Conservation (phyloP, 1,140 invertebrate species). For the Drosophila melanica region DNA sequence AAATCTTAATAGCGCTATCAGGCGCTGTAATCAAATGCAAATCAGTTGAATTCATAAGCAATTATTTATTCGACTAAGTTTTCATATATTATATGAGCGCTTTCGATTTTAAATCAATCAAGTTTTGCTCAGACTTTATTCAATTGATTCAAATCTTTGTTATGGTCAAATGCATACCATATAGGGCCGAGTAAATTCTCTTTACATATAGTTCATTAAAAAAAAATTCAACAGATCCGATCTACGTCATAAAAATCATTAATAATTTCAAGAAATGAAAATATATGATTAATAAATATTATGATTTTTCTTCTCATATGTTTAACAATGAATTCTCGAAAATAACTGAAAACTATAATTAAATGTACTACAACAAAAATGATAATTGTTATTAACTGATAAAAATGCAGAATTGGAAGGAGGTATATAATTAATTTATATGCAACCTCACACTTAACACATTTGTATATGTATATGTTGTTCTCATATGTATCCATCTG, state of each 20-base stretch:
- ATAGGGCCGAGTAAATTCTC: background rate
- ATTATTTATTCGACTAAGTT: too few species aligned
- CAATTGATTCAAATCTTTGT: background rate
- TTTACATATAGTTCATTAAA: too few species aligned
- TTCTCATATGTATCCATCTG: constrained; percentile 62
- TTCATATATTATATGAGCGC: too few species aligned
- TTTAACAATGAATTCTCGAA: constrained; percentile 59
- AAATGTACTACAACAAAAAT: constrained; percentile 47
- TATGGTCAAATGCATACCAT: background rate
- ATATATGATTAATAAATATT: constrained; percentile 73
- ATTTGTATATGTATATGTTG: constrained; percentile 70
- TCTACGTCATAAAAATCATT: constrained; percentile 17
- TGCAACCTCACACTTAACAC: constrained; percentile 70
- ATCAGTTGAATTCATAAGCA: too few species aligned
- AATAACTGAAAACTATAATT: constrained; percentile 46
- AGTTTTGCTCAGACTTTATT: background rate
- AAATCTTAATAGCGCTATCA: too few species aligned
- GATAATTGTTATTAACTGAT: constrained; percentile 41
- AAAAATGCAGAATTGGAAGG: constrained; percentile 83
- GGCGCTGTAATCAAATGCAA: too few species aligned
- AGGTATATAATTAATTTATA: constrained; percentile 83
- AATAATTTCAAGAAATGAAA: constrained; percentile 44
- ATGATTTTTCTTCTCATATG: constrained; percentile 77
- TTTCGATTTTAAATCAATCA: too few species aligned
- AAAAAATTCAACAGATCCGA: constrained; percentile 6